phyloP scores from a whole-genome alignment of 2,888 invertebrate genomes.

The Chrysolina oricalcia region DNA sequence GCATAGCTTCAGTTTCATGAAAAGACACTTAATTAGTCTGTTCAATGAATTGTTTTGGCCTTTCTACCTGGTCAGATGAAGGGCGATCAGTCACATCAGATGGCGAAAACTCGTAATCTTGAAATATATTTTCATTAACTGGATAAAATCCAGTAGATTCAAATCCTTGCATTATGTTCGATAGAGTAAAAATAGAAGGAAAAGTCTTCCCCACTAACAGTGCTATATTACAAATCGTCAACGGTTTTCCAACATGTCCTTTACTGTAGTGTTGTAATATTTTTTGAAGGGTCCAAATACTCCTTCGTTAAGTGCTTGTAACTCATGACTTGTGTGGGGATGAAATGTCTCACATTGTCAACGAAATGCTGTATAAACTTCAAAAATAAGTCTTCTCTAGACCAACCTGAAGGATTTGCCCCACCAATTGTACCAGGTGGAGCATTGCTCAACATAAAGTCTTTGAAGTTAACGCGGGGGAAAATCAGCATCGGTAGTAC shows the following conservation, averaged over 20 bases:
- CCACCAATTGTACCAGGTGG: conserved; percentile 36
- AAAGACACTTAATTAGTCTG: background rate
- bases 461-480: conserved; percentile 37
- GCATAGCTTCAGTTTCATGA: conserved; percentile 6
- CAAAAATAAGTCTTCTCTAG: conserved; percentile 55
- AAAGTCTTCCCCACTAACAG: background rate
- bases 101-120: conserved; percentile 12
- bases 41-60: background rate
- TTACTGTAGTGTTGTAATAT: no score
- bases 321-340: no score
- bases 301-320: no score
- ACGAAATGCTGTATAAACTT: no score
- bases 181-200: background rate
- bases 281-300: no score
- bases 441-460: conserved; percentile 51
- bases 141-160: conserved; percentile 17
- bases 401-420: conserved; percentile 22
- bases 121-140: conserved; percentile 6
- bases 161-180: conserved; percentile 6
- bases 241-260: no score
- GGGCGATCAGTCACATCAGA: conserved; percentile 7
- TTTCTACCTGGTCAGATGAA: background rate
- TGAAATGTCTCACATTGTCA: no score
- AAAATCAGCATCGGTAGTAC: conserved; percentile 58
- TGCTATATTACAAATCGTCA: background rate